These are phyloP conservation scores for Sphenopsis melanotis DNA, from an alignment of 2,797 vertebrate species.

Conservation along the genomic window DNA sequence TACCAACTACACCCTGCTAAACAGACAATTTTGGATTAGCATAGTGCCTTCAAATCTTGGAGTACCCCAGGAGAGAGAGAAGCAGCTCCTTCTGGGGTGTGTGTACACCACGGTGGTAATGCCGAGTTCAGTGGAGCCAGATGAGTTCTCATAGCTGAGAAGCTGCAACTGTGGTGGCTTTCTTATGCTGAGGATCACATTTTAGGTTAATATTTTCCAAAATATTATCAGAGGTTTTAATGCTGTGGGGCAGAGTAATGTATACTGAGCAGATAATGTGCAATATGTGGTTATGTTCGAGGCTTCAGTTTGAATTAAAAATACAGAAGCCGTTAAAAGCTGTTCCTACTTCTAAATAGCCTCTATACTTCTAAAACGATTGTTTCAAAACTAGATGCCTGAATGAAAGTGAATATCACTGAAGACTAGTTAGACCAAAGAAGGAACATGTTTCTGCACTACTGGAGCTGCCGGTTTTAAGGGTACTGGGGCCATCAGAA, in stretches of 20 bases:
- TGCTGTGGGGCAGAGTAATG: not conserved
- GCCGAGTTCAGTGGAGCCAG: not conserved
- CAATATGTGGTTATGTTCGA: rapidly evolving
- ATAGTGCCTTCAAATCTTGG: not conserved
- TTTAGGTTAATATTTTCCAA: not conserved
- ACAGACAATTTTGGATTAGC: not conserved
- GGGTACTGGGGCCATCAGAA: not conserved
- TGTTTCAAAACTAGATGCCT: not conserved
- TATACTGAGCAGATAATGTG: not conserved
- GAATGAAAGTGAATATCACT: not conserved
- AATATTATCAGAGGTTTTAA: not conserved
- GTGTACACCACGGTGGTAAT: rapidly evolving
- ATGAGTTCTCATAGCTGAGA: not conserved
- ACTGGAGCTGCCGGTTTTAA: not conserved
- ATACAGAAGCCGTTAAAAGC: not conserved
- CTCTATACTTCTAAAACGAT: not conserved
- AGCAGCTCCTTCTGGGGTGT: rapidly evolving
- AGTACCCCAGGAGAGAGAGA: not conserved
- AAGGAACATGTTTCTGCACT: not conserved
- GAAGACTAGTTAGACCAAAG: not conserved
- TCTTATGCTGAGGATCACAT: not conserved
- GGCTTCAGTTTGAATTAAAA: not conserved
- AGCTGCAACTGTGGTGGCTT: not conserved
- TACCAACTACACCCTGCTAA: not conserved
- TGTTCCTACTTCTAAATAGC: not conserved